These are phyloP conservation scores for Cranoglanis bouderius DNA, from an alignment of 2,113 vertebrate genomes.

Conservation along the genomic window DNA sequence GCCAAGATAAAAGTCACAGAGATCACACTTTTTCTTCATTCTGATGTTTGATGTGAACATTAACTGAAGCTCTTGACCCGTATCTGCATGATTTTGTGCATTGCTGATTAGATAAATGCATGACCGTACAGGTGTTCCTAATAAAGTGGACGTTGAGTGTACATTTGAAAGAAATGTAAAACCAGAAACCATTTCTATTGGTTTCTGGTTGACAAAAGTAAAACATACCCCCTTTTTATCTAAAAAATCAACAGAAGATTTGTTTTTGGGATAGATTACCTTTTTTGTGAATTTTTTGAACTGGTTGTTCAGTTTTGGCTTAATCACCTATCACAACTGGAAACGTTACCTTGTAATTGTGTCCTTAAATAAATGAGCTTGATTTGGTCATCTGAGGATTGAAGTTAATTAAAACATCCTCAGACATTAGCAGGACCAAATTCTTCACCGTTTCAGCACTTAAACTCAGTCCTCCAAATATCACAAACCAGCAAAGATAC, in stretches of 20 bases:
- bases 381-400: background rate
- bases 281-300: background rate
- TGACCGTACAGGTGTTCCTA: background rate
- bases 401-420: background rate
- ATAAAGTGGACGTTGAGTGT: background rate
- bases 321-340: background rate
- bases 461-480: background rate
- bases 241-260: background rate
- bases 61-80: background rate
- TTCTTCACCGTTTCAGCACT: background rate
- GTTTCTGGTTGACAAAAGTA: background rate
- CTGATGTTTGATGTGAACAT: background rate
- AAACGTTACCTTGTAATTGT: background rate
- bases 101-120: background rate
- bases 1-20: background rate
- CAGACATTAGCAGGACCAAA: background rate
- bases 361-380: background rate
- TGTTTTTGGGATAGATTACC: background rate
- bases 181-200: background rate
- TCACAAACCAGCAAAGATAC: conserved; percentile 11
- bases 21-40: background rate
- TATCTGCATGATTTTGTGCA: background rate
- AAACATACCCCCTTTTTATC: background rate
- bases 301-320: background rate
- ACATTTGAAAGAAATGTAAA: too few relatives aligned